Base-by-base conservation (phyloP, 1,140 invertebrate genomes). In the Gryllus bimaculatus region DNA sequence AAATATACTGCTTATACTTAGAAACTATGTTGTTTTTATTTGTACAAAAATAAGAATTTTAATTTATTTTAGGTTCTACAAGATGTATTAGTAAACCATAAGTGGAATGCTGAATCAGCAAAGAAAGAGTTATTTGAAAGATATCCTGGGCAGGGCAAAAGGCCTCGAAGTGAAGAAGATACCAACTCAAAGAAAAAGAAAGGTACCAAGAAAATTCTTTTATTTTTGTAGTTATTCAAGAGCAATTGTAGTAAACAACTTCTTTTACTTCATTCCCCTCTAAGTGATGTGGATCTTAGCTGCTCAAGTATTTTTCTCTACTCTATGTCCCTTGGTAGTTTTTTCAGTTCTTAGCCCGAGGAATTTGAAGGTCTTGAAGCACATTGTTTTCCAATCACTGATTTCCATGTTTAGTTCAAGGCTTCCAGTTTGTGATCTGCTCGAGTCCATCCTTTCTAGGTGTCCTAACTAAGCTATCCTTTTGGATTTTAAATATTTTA, bases 71-170 rank as follows among this genome's bases (percentile, higher is more conserved):
- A 79, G 79, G 79, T 73, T 13, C 47, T 79, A 39, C 79, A 79
- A 76, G 79, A 79, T 79, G 79, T 54, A 4, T 75, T 79, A 18
- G 79, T 79, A 15, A 77, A n/a, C 8, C 49, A 39, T 73, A 77
- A 76, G 13, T 79, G 79, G 79, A 73, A 76, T 77, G 39, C 73
- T n/a, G 76, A 79, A 73, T 21, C 26, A 77, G 79, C 79, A 77
- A 79, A 76, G 75, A 54, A 66, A 18, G 54, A 66, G 10, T 66
- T 66, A 18, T 66, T 66, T 13, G 18, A 66, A 18, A 66, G 18
- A 66, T 66, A 66, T 18, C 54, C 54, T 13, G 18, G 54, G 10
- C 54, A 66, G 18, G 10, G 10, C 18, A 66, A 66, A 18, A 66
- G 54, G 18, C 10, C 54, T 13, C 54, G 54, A 13, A 66, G 54